These are phyloP conservation scores for Autographa gamma DNA, from an alignment of 2,888 invertebrate genomes.

Conservation along the genomic window DNA sequence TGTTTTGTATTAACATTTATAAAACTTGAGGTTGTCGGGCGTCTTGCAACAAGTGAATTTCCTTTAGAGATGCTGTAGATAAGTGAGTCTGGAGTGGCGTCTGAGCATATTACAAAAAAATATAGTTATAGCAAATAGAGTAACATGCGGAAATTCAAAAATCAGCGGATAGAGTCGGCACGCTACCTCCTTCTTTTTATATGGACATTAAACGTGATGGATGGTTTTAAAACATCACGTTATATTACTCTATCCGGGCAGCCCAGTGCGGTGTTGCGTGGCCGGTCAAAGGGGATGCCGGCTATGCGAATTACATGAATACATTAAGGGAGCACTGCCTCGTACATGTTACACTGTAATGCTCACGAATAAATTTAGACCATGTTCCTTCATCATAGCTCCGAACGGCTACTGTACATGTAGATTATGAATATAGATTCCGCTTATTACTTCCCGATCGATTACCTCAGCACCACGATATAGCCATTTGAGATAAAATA, in stretches of 20 bases:
- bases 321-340: conserved; percentile 87
- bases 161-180: conserved; percentile 74
- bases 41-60: conserved; percentile 71
- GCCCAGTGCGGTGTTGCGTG: conserved; percentile 87
- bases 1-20: conserved; percentile 70
- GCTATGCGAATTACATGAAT: conserved; percentile 89
- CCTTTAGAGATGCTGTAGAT: conserved; percentile 62
- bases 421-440: conserved; percentile 80
- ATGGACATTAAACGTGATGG: conserved; percentile 88
- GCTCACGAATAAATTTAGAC: conserved; percentile 87
- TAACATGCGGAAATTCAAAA: conserved; percentile 70
- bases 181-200: conserved; percentile 83
- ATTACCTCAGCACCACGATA: conserved; percentile 49
- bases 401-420: conserved; percentile 81
- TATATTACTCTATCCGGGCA: conserved; percentile 86
- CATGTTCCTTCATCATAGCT: conserved; percentile 83
- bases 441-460: conserved; percentile 65
- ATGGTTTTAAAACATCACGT: conserved; percentile 89
- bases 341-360: conserved; percentile 87
- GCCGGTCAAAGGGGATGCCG: conserved; percentile 89
- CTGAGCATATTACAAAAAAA: conserved; percentile 41
- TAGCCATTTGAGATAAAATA: conserved; percentile 54
- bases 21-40: conserved; percentile 66
- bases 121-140: conserved; percentile 58
- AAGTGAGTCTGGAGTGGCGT: conserved; percentile 37